Evolutionary conservation across 1,140 invertebrate genomes (phyloP).

Genomic region (Sycobia sp.): DNA sequence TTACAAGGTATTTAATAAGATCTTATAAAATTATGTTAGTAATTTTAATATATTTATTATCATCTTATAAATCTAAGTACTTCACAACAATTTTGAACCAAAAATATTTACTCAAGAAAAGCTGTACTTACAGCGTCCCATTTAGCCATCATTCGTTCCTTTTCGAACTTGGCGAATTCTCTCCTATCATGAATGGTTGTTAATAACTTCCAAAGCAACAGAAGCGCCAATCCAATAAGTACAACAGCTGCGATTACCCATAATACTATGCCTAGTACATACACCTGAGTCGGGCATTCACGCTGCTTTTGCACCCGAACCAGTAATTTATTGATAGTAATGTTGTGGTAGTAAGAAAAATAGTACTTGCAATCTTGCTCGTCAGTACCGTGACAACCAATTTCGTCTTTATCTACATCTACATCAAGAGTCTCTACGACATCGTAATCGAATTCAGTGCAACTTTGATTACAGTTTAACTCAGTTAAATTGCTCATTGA

Average conservation of each 20-base stretch:
- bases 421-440: slow-evolving; percentile 67
- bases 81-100: too few relatives aligned
- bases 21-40: too few relatives aligned
- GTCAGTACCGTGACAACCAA: slow-evolving; percentile 78
- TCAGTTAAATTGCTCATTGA: slow-evolving; percentile 76
- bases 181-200: slow-evolving; percentile 94
- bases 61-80: too few relatives aligned
- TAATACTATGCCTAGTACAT: slow-evolving; percentile 84
- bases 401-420: slow-evolving; percentile 76
- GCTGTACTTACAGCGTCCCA: slow-evolving; percentile 84
- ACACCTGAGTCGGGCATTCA: slow-evolving; percentile 79
- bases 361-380: slow-evolving; percentile 84
- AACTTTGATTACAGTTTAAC: slow-evolving; percentile 64
- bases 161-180: slow-evolving; percentile 97
- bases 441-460: slow-evolving; percentile 66
- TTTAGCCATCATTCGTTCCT: slow-evolving; percentile 91
- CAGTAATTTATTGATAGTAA: slow-evolving; percentile 58
- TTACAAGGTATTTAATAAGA: too few relatives aligned
- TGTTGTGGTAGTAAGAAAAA: slow-evolving; percentile 83
- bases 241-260: slow-evolving; percentile 92
- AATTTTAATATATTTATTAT: too few relatives aligned
- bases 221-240: slow-evolving; percentile 82
- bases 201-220: slow-evolving; percentile 95
- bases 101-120: too few relatives aligned
- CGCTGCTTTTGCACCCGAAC: slow-evolving; percentile 77